Percentiles rank a stretch among this genome's conserved stretches.
These are phyloP conservation scores for Zaprionus capensis DNA, from an alignment of 1,140 invertebrate genomes.

Conservation along the genomic window DNA sequence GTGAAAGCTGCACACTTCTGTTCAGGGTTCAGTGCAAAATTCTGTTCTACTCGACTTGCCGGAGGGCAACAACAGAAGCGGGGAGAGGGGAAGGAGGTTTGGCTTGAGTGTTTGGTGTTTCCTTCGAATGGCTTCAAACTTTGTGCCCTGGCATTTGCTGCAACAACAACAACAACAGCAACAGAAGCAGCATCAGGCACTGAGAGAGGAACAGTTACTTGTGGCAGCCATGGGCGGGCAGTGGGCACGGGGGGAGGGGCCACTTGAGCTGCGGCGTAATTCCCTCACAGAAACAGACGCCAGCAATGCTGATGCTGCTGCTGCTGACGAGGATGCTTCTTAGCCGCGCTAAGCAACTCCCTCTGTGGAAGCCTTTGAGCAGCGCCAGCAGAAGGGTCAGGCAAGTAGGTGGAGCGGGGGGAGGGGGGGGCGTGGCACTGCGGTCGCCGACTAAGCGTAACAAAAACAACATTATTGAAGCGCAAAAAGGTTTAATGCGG, in stretches of 20 bases:
- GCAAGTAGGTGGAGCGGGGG: background rate
- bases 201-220: constrained; percentile 54
- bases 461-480: constrained; percentile 65
- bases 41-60: constrained; percentile 66
- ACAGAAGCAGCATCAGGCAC: constrained; percentile 1
- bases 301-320: constrained; percentile 7
- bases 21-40: constrained; percentile 78
- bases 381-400: constrained; percentile 7
- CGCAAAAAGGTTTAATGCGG: constrained; percentile 72
- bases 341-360: constrained; percentile 58
- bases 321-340: constrained; percentile 61
- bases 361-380: constrained; percentile 44
- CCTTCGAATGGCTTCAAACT: constrained; percentile 36
- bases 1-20: constrained; percentile 30
- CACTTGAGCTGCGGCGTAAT: constrained; percentile 72
- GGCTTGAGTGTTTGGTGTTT: constrained; percentile 24
- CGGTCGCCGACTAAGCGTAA: constrained; percentile 39
- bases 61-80: constrained; percentile 51
- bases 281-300: constrained; percentile 46
- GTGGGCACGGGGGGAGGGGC: background rate
- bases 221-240: constrained; percentile 25
- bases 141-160: constrained; percentile 51
- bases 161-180: constrained; percentile 20
- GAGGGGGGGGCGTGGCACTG: background rate
- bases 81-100: background rate